Evolutionary conservation across 92 coral and sea anemone genomes (phyloP).

Genomic region (Epizoanthus stellaris): DNA sequence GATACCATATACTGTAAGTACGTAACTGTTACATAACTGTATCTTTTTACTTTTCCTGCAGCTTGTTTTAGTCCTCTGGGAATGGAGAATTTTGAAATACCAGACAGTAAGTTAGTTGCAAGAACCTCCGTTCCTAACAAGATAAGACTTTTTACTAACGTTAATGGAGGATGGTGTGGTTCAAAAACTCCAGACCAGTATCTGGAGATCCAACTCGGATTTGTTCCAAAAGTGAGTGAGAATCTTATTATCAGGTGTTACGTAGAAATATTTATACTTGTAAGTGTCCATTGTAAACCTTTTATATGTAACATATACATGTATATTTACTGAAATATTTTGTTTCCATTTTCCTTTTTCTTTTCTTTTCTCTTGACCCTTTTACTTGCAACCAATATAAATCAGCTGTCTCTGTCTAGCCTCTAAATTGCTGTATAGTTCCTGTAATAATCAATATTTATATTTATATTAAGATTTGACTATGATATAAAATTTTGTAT

Average conservation of each 20-base stretch:
- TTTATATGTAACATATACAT: background rate
- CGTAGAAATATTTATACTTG: no score
- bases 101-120: constrained; percentile 1
- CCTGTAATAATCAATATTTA: no score
- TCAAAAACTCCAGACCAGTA: background rate
- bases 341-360: no score
- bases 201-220: constrained; percentile 6
- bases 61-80: constrained; percentile 43
- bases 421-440: no score
- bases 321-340: background rate
- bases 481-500: no score
- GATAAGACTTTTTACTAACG: background rate
- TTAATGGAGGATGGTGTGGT: background rate
- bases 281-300: no score
- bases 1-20: background rate
- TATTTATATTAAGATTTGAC: no score
- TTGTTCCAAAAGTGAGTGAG: constrained; percentile 16
- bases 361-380: no score
- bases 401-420: no score
- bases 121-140: background rate
- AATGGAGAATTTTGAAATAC: constrained; percentile 29
- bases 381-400: no score
- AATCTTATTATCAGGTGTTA: background rate
- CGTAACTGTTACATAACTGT: background rate
- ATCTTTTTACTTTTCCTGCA: background rate